phyloP scores from a whole-genome alignment of 2,797 vertebrate genomes.

The Brachymystax lenok region DNA sequence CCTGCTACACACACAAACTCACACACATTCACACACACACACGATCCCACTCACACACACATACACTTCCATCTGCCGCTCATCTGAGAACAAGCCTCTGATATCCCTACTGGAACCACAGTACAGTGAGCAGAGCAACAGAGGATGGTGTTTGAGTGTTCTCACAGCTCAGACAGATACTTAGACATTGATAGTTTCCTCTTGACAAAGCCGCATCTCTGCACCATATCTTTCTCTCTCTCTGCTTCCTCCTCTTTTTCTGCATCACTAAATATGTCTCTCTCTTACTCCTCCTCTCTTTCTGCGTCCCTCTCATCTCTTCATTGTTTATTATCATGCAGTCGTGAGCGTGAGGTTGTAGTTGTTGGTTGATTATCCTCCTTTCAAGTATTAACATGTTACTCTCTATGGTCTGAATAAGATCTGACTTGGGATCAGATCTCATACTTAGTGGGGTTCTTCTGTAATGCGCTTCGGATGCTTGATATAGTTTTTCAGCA shows the following conservation, averaged over 20 bases:
- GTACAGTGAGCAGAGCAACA: constrained; percentile 49
- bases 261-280: constrained; percentile 35
- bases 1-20: constrained; percentile 24
- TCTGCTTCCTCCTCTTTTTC: constrained; percentile 39
- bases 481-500: constrained; percentile 51
- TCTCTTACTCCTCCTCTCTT: constrained; percentile 35
- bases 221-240: background rate
- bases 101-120: constrained; percentile 66
- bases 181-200: constrained; percentile 68
- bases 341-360: background rate
- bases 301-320: constrained; percentile 53
- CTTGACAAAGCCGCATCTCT: constrained; percentile 54
- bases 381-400: background rate
- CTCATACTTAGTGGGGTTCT: background rate
- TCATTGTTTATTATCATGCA: constrained; percentile 3
- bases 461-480: constrained; percentile 26
- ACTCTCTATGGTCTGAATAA: background rate
- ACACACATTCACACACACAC: constrained; percentile 19
- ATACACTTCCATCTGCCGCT: constrained; percentile 63
- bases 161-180: constrained; percentile 64
- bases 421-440: constrained; percentile 13
- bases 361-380: background rate
- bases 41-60: constrained; percentile 24
- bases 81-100: constrained; percentile 70
- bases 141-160: constrained; percentile 69